Conservation (phyloP, 2,888 invertebrate genomes). For the Drosophila anomelani region DNA sequence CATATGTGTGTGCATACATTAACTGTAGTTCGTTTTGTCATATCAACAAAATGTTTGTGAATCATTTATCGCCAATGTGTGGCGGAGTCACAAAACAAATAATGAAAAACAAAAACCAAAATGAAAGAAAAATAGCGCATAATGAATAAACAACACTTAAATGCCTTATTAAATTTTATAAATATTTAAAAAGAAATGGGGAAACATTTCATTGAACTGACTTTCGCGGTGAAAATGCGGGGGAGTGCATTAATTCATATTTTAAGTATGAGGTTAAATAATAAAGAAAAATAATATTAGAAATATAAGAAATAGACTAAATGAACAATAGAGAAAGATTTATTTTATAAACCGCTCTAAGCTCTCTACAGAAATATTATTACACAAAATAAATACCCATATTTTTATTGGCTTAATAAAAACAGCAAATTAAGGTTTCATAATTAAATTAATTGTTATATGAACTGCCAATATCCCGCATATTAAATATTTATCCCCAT, state of each 20-base stretch:
- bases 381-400: too few relatives aligned
- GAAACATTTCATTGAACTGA: neutral
- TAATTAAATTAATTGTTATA: conserved; percentile 15
- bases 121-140: neutral
- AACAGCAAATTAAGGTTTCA: neutral
- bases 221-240: neutral
- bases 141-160: neutral
- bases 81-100: neutral
- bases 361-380: neutral
- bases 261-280: too few relatives aligned
- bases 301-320: too few relatives aligned
- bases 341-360: neutral
- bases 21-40: conserved; percentile 4
- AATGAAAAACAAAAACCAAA: neutral
- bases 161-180: conserved; percentile 3
- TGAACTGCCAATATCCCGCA: conserved; percentile 1
- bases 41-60: conserved; percentile 1
- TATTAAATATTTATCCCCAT: conserved; percentile 20
- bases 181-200: neutral
- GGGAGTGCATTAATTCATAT: too few relatives aligned
- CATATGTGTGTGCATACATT: conserved; percentile 11
- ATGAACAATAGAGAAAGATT: neutral
- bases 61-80: conserved; percentile 1
- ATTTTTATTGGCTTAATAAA: conserved; percentile 4
- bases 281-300: neutral